These are phyloP conservation scores for Lycia hirtaria DNA, from an alignment of 2,888 invertebrate species.

Conservation along the genomic window DNA sequence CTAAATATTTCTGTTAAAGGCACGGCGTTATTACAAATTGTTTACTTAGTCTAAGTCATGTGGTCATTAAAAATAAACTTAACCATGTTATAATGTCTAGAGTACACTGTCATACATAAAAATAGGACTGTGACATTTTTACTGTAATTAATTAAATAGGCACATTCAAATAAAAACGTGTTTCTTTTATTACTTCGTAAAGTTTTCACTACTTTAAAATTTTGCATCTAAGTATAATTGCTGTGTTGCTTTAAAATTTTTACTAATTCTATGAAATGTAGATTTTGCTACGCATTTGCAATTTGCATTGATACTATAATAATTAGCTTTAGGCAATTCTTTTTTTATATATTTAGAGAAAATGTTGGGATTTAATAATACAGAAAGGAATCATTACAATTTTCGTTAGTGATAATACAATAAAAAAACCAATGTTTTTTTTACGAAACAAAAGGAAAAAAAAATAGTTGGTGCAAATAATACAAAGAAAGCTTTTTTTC, in stretches of 20 bases:
- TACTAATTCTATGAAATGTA: constrained; percentile 17
- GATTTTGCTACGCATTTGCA: constrained; percentile 22
- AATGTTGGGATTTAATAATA: not conserved
- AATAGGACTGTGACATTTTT: too few species aligned
- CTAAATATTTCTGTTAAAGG: constrained; percentile 8
- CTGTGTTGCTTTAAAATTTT: constrained; percentile 13
- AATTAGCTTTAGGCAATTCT: constrained; percentile 42
- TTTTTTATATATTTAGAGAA: constrained; percentile 15
- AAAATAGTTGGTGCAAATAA: not conserved
- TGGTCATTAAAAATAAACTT: not conserved
- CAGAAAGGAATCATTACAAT: too few species aligned
- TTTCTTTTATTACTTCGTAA: not conserved
- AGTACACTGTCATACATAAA: too few species aligned
- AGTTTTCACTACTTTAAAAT: not conserved
- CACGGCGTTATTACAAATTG: constrained; percentile 23
- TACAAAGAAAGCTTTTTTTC: constrained; percentile 8
- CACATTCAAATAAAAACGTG: not conserved
- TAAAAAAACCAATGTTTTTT: not conserved
- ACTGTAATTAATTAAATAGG: too few species aligned
- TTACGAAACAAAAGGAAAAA: too few species aligned
- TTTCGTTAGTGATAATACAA: too few species aligned
- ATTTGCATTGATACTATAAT: constrained; percentile 28
- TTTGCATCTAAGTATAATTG: constrained; percentile 8
- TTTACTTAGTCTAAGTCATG: constrained; percentile 25
- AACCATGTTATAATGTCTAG: too few species aligned